These are phyloP conservation scores for Sipha flava DNA, from an alignment of 1,140 invertebrate species.

Conservation along the genomic window DNA sequence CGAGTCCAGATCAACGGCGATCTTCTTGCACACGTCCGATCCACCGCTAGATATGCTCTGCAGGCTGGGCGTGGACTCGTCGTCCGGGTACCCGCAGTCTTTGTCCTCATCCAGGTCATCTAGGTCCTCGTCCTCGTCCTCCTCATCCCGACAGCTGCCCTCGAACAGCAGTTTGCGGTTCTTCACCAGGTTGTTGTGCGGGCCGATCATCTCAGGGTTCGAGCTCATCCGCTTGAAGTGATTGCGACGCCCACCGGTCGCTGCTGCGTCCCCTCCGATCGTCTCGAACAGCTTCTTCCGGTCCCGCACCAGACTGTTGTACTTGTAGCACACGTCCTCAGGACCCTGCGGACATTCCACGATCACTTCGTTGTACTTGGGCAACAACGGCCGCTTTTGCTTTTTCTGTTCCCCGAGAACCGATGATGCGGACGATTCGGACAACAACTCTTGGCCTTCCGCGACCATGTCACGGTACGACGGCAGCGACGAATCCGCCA, in stretches of 20 bases:
- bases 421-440: too few relatives aligned
- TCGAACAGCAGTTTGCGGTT: conserved; percentile 36
- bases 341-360: conserved; percentile 5
- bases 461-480: not conserved
- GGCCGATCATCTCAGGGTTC: not conserved
- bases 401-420: not conserved
- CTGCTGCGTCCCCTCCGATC: not conserved
- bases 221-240: not conserved
- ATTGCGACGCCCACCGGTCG: not conserved
- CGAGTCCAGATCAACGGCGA: conserved; percentile 35
- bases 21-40: conserved; percentile 34
- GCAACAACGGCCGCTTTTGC: not conserved
- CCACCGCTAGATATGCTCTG: conserved; percentile 39
- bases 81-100: conserved; percentile 34
- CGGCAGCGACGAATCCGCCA: not conserved
- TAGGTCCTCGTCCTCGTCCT: not conserved
- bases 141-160: not conserved
- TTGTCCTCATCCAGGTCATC: not conserved
- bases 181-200: conserved; percentile 33
- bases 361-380: conserved; percentile 4
- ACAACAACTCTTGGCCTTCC: not conserved
- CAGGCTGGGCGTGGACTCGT: conserved; percentile 39
- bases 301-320: conserved; percentile 35
- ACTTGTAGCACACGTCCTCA: conserved; percentile 20
- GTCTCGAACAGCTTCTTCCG: conserved; percentile 35